These are phyloP conservation scores for Desmophyllum pertusum DNA, from an alignment of 92 coral and sea anemone species.

Conservation along the genomic window DNA sequence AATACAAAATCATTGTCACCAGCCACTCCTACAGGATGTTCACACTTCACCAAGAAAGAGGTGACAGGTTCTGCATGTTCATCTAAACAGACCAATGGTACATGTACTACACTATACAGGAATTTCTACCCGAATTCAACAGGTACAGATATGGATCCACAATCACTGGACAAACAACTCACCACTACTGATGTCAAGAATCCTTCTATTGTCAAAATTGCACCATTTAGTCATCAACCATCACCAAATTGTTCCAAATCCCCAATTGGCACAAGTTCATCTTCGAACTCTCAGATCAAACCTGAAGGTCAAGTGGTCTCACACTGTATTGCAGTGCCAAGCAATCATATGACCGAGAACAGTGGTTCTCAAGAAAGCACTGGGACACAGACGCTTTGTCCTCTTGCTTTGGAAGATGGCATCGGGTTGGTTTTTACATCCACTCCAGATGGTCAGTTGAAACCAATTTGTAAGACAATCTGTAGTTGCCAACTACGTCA, in stretches of 20 bases:
- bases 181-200: neutral
- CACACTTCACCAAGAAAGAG: neutral
- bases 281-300: constrained; percentile 7
- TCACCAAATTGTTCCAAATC: neutral
- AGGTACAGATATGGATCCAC: neutral
- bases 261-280: neutral
- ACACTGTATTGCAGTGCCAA: neutral
- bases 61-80: neutral
- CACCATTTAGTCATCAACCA: constrained; percentile 40
- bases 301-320: constrained; percentile 3
- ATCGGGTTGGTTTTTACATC: constrained; percentile 8
- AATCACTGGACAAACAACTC: constrained; percentile 9
- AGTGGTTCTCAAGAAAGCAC: neutral
- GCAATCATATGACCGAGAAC: neutral
- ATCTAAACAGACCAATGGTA: neutral
- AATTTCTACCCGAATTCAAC: neutral
- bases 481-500: constrained; percentile 40
- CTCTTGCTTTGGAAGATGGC: constrained; percentile 24
- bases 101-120: no score
- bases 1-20: neutral
- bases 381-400: neutral
- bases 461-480: constrained; percentile 17
- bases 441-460: constrained; percentile 30
- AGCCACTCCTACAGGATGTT: constrained; percentile 1
- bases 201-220: constrained; percentile 35